These are phyloP conservation scores for Siniperca undulata DNA, from an alignment of 2,797 vertebrate genomes.

Conservation along the genomic window DNA sequence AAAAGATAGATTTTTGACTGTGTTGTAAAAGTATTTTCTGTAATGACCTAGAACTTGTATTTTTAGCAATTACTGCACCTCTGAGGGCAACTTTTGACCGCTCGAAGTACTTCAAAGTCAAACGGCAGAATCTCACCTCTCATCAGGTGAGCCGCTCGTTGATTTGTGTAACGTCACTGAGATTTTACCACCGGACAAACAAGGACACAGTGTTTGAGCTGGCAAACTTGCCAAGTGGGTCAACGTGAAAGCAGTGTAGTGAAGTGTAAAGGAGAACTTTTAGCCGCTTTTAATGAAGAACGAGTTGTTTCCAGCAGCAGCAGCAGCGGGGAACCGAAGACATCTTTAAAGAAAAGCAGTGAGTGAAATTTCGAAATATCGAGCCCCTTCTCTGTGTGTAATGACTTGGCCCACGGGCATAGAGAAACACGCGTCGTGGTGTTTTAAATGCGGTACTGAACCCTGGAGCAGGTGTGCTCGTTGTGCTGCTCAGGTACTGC, in stretches of 20 bases:
- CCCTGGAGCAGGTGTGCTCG: constrained; percentile 45
- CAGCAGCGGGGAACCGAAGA: constrained; percentile 10
- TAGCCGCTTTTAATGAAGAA: constrained; percentile 26
- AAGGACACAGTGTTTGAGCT: not conserved
- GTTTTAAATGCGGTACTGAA: not conserved
- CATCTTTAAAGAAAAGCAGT: constrained; percentile 28
- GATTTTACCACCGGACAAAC: not conserved
- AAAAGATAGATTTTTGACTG: not conserved
- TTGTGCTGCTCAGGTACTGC: constrained; percentile 8
- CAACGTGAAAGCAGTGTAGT: not conserved
- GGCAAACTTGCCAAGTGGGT: constrained; percentile 15
- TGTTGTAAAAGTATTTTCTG: not conserved
- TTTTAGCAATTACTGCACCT: not conserved
- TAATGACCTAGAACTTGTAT: not conserved
- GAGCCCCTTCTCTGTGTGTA: not conserved
- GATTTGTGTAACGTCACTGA: not conserved
- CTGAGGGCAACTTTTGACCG: not conserved
- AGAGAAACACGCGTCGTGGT: not conserved
- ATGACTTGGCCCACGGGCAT: not conserved
- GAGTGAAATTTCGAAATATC: constrained; percentile 28
- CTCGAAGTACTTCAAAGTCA: not conserved
- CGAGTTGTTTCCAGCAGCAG: constrained; percentile 7
- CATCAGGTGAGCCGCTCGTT: constrained; percentile 18
- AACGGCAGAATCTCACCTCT: not conserved
- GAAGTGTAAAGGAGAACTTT: constrained; percentile 1